Evolutionary conservation across 2,888 invertebrate species (phyloP), one percentile per base, ranked within the genome.

Genomic region (Trachelus troglodyta): DNA sequence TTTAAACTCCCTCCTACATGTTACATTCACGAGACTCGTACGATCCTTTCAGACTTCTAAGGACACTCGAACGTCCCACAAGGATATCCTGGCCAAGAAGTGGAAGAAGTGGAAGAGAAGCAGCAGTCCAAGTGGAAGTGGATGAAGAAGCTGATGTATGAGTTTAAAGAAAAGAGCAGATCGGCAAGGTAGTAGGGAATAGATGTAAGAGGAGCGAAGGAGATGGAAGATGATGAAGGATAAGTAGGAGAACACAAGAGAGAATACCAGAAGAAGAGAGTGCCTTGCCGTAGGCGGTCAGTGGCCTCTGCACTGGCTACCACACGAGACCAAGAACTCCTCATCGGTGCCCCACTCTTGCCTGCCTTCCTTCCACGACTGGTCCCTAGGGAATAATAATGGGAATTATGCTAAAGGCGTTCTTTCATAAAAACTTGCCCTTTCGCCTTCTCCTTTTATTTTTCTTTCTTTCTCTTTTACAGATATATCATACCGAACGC

Each of bases 281-380:
- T 87, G 88, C 90, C 89, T 90, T 90, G 90, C 89, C 90, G 88
- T 89, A 90, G 90, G 90, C 90, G 91, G 91, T 91, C 91, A 91
- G 87, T 90, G 91, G 91, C 91, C 90, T 85, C 73, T 82, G 88
- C 88, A 88, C 85, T 83, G 84, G 83, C 87, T 88, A 87, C 86
- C 85, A 15, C 71, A 86, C 81, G 83, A 83, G 83, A 82, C 85
- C 82, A 79, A 56, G 40, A 56, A 23, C 40, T 56, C 40, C 40
- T 40, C 80, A 77, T 79, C 79, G 76, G 77, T 79, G 79, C 81
- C 77, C 80, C 79, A 74, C 79, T 77, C 76, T 81, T 76, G 77
- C 78, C 71, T 40, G 30, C 76, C 30, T 56, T 34, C 56, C 56
- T 76, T 77, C 76, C 75, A 75, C 68, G 73, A 69, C 71, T 30